phyloP scores from a whole-genome alignment of 2,888 invertebrate genomes.

The Leucophenga maculata region DNA sequence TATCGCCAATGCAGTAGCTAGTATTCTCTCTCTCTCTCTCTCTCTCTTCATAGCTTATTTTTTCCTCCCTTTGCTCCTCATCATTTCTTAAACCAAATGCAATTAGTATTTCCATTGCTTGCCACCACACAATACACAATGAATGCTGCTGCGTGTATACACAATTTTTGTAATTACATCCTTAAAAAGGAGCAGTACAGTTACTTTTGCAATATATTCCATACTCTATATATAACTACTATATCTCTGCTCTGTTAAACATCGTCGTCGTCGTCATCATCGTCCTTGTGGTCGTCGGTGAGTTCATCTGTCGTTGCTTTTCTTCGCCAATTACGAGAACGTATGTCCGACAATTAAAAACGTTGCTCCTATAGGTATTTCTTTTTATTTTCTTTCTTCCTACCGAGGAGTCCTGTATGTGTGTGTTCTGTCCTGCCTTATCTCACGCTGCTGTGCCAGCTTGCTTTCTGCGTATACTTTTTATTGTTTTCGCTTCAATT shows the following conservation, averaged over 20 bases:
- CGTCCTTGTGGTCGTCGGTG: neutral
- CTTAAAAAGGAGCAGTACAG: neutral
- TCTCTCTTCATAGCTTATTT: no score
- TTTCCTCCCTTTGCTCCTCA: no score
- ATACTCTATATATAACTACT: no score
- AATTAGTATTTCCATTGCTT: no score
- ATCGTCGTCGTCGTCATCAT: neutral
- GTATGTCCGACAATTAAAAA: conserved; percentile 59
- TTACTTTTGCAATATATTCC: neutral
- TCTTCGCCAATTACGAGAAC: conserved; percentile 50
- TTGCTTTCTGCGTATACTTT: conserved; percentile 7
- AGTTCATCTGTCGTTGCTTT: conserved; percentile 16
- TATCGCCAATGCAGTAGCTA: no score
- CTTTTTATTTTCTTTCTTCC: conserved; percentile 12
- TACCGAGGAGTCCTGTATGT: conserved; percentile 30
- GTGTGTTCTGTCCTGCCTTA: neutral
- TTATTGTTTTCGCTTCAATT: conserved; percentile 30
- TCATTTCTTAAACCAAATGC: no score
- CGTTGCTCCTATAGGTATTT: conserved; percentile 51
- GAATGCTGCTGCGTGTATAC: neutral
- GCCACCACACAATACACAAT: neutral
- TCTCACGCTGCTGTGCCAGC: neutral
- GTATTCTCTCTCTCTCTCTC: no score
- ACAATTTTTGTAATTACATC: conserved; percentile 9
- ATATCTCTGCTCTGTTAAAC: neutral